These are phyloP conservation scores for Xiphorhynchus elegans DNA, from an alignment of 2,113 vertebrate species.

Conservation along the genomic window DNA sequence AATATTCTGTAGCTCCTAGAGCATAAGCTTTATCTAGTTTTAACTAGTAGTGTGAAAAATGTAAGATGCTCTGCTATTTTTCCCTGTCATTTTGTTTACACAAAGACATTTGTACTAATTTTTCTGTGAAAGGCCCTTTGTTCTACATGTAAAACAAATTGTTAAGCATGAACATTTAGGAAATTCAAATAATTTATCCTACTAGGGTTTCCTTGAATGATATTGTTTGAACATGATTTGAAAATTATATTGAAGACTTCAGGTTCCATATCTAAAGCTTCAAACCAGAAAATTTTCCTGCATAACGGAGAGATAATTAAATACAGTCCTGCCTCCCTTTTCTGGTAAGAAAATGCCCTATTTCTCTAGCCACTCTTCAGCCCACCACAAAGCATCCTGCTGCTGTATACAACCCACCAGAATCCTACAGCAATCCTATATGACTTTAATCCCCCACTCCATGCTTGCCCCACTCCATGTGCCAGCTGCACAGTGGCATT, in stretches of 20 bases:
- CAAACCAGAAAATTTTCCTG: background rate
- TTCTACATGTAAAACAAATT: background rate
- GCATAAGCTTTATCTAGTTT: background rate
- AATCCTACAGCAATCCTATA: background rate
- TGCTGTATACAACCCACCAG: background rate
- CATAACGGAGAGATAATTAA: background rate
- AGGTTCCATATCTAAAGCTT: background rate
- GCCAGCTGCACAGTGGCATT: background rate
- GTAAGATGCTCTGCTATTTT: background rate
- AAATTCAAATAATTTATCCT: background rate
- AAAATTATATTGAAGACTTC: background rate
- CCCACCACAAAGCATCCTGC: rapidly evolving
- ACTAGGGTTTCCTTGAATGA: background rate
- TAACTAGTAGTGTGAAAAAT: background rate
- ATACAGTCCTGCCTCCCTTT: background rate
- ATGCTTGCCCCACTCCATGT: rapidly evolving
- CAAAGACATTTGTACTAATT: background rate
- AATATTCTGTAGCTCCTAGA: background rate
- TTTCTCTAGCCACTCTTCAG: background rate
- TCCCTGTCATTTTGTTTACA: background rate
- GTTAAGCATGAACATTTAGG: background rate
- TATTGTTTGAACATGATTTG: background rate
- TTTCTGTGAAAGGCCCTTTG: background rate
- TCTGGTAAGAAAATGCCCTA: background rate
- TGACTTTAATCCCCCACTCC: background rate